phyloP scores from a whole-genome alignment of 2,888 invertebrate genomes.

The Orchestes rusci region DNA sequence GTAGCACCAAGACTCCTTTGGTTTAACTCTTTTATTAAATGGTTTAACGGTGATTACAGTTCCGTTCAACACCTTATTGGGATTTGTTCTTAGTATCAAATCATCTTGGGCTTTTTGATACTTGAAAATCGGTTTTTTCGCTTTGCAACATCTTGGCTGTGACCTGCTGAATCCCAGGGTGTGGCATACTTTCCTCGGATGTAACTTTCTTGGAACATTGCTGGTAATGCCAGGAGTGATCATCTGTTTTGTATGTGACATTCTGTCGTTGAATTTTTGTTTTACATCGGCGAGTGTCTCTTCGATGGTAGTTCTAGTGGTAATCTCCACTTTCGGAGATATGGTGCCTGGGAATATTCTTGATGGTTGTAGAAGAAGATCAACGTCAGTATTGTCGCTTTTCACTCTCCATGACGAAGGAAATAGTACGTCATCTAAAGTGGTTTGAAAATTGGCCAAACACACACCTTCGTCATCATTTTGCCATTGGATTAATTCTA shows the following conservation, averaged over 20 bases:
- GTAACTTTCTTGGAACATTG: conserved; percentile 14
- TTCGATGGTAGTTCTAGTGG: conserved; percentile 60
- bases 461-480: conserved; percentile 45
- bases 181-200: conserved; percentile 33
- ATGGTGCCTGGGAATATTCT: conserved; percentile 63
- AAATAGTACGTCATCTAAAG: conserved; percentile 57
- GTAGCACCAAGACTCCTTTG: too few species aligned
- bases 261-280: conserved; percentile 38
- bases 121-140: conserved; percentile 28
- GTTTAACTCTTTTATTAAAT: too few species aligned
- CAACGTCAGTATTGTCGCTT: conserved; percentile 51
- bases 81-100: conserved; percentile 29
- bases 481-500: conserved; percentile 60
- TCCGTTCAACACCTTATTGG: conserved; percentile 27
- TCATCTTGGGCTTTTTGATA: conserved; percentile 31
- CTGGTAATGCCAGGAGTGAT: background rate
- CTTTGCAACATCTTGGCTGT: conserved; percentile 13
- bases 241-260: conserved; percentile 35
- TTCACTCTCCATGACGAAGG: conserved; percentile 48
- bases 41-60: too few species aligned
- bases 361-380: conserved; percentile 61
- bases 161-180: conserved; percentile 30
- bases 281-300: conserved; percentile 45
- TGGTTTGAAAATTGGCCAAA: conserved; percentile 58
- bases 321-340: conserved; percentile 63